Conservation (phyloP, 2,113 vertebrate genomes). For the Herpailurus yagouaroundi region DNA sequence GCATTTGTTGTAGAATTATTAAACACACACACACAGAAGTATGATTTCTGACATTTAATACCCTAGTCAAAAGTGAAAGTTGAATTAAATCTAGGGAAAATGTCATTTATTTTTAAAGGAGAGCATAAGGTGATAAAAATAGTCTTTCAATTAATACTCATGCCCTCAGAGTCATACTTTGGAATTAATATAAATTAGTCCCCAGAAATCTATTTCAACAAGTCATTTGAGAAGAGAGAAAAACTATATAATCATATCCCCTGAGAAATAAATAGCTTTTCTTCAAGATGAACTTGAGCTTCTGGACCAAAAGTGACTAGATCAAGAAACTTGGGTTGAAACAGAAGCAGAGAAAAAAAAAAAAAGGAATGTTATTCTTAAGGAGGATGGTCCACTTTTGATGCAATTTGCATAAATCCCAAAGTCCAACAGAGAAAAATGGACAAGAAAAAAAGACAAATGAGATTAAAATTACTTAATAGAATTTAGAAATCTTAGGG, state of each 20-base stretch:
- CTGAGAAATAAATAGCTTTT: constrained; percentile 77
- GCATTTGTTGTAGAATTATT: constrained; percentile 63
- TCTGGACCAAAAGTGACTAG: constrained; percentile 56
- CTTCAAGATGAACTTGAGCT: constrained; percentile 72
- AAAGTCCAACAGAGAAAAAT: constrained; percentile 51
- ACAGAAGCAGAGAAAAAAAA: constrained; percentile 33
- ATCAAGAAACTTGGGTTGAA: constrained; percentile 66
- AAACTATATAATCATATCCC: constrained; percentile 69
- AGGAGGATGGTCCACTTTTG: constrained; percentile 49
- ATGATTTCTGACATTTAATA: constrained; percentile 68
- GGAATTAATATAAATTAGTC: constrained; percentile 79
- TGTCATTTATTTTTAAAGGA: constrained; percentile 75
- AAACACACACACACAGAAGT: constrained; percentile 46
- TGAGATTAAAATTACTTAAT: constrained; percentile 66
- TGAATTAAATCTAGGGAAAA: constrained; percentile 74
- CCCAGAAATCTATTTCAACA: constrained; percentile 76
- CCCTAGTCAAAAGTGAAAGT: constrained; percentile 65
- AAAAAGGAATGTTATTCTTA: constrained; percentile 45
- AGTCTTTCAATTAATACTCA: constrained; percentile 77
- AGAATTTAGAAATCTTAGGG: constrained; percentile 61
- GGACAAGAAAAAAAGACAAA: constrained; percentile 29
- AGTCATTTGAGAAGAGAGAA: constrained; percentile 71
- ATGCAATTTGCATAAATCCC: constrained; percentile 68
- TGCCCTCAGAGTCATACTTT: constrained; percentile 75
- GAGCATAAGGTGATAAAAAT: constrained; percentile 78